Base-by-base conservation (phyloP, 2,113 vertebrate genomes). In the Psilopsiagon aymara region DNA sequence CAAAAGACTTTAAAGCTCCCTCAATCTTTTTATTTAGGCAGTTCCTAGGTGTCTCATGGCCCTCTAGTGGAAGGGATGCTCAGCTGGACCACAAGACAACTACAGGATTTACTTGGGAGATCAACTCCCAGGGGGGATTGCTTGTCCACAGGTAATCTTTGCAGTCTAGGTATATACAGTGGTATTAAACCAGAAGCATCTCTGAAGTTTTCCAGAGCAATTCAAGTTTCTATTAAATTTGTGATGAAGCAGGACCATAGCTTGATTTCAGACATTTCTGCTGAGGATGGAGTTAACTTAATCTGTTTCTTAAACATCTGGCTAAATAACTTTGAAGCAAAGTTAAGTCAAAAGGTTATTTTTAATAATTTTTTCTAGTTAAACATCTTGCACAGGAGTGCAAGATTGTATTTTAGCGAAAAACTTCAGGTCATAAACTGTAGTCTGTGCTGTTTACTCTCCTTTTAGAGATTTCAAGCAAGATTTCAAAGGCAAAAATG, bases 41-140 rank as follows among this genome's bases (percentile, higher is more conserved):
- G 97, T 94, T 97, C 95, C 92, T 97, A 98, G 93, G 96, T 98
- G 95, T 97, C 93, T 96, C 93, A 97, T 97, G 97, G 97, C 95
- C 98, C 97, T 97, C 97, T 97, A 98, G 97, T 97, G 97, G 97
- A 98, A 97, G 97, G 97, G 97, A 97, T 97, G 96, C 94, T 97
- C 96, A 98, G 96, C 97, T 97, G 97, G 97, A 98, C 86, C 88
- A 91, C 97, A 96, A 96, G 97, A 92, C 97, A 98, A 95, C 95
- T 94, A 91, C 92, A 98, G 97, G 95, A 97, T 97, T 97, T 97
- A 95, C 94, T 96, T 97, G 97, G 97, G 97, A 97, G 97, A 96
- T 97, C 91, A 96, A 88, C 95, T 94, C 96, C 96, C 95, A 96
- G 96, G 77, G 96, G 94, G 95, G 70, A 97, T 97, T 98, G 97